A percentile compares a stretch with the other conserved stretches of the same genome.
Conservation (phyloP, 2,888 invertebrate species). For the Cremastobaeus sp. region DNA sequence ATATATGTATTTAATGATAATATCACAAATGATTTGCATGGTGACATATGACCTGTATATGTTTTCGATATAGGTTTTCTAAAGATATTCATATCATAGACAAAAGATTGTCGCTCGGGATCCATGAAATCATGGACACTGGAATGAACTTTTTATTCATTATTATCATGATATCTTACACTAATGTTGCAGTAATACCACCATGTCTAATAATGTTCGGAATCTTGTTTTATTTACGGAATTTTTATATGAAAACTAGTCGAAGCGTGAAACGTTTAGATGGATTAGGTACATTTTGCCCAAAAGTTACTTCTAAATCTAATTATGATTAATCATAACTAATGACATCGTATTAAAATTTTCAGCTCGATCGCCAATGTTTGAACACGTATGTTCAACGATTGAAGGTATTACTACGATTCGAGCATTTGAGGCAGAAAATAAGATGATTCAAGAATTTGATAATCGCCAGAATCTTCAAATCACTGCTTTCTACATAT, state of each 20-base stretch:
- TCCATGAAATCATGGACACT: constrained; percentile 84
- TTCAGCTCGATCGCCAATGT: constrained; percentile 94
- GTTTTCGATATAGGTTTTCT: constrained; percentile 82
- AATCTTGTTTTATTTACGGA: constrained; percentile 86
- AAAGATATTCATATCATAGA: constrained; percentile 90
- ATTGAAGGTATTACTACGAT: constrained; percentile 83
- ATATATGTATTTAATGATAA: constrained; percentile 83
- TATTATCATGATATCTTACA: constrained; percentile 83
- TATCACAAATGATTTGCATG: constrained; percentile 77
- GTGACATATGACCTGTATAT: too few relatives aligned
- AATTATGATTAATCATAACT: not conserved
- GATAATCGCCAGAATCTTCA: constrained; percentile 82
- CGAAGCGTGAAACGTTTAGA: constrained; percentile 75
- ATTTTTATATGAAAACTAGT: constrained; percentile 85
- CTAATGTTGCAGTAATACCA: constrained; percentile 83
- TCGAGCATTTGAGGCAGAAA: constrained; percentile 74
- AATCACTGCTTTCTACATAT: constrained; percentile 84
- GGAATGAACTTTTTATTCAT: constrained; percentile 75
- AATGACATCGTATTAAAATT: not conserved
- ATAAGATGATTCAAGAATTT: constrained; percentile 81
- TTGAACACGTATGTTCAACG: constrained; percentile 92
- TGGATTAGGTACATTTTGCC: constrained; percentile 84
- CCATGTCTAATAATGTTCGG: constrained; percentile 84
- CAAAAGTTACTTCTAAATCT: not conserved
- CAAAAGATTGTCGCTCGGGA: constrained; percentile 81